Evolutionary conservation across 2,797 vertebrate genomes (phyloP), one percentile per base, ranked within the genome.

Genomic region (Eurystomus glaucurus): DNA sequence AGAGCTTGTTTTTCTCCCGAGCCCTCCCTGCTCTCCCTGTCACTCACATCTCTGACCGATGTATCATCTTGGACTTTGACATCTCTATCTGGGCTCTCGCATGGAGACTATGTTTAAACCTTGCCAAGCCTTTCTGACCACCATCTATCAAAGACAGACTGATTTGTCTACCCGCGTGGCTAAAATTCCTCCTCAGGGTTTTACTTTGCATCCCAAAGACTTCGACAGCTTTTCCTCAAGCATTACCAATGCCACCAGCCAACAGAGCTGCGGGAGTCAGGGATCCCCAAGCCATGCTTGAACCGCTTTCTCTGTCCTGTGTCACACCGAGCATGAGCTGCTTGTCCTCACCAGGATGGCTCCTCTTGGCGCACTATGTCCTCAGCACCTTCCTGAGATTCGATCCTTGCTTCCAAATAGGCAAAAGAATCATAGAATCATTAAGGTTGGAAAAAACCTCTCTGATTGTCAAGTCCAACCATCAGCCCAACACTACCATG

Each of bases 251-350:
- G 35, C 43, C 1, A 0, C 17, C 8, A 31, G 68, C 50, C 54
- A 77, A 60, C 0, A 3, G 50, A 83, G 70, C 58, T 70, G 21
- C 0, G 1, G 28, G 22, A 39, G n/a, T 16, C 22, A 29, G 0
- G 2, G 66, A 33, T 14, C 35, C n/a, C 57, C 1, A 0, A 1
- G 2, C 29, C 0, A 0, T 4, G 25, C n/a, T 50, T 3, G 0
- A 43, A 15, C 22, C 4, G 0, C 26, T 41, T 61, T 18, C 43
- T 68, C 20, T 51, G 20, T 60, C n/a, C 29, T 74, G 22, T 20
- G 9, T 15, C 70, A 13, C 22, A 19, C 55, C 50, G 11, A 19
- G 11, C 12, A 26, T 0, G 1, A 87, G 33, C 54, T 58, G 21
- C 74, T 64, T 19, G 14, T 37, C 57, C 48, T 29, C 26, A 11